phyloP scores from a whole-genome alignment of 2,113 vertebrate species.

The Enhydra lutris region DNA sequence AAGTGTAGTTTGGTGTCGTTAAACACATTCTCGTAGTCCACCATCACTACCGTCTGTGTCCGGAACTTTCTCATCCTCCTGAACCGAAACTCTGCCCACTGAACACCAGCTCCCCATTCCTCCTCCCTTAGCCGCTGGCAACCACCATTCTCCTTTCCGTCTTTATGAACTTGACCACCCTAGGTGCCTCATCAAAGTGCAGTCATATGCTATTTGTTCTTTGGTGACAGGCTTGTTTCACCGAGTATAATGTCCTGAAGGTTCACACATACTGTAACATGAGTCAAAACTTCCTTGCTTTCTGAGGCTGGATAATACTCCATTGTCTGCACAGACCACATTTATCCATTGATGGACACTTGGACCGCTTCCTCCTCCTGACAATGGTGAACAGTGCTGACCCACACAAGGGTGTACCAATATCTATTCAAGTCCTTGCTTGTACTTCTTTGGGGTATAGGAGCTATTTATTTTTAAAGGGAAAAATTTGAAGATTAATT shows the following conservation, averaged over 20 bases:
- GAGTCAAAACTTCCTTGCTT: neutral
- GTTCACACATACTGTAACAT: neutral
- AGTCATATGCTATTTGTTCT: neutral
- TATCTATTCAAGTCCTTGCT: neutral
- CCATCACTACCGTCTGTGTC: neutral
- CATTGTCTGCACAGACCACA: rapidly evolving
- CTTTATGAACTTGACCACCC: neutral
- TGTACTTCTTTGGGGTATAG: neutral
- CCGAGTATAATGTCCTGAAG: neutral
- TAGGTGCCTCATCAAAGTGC: neutral
- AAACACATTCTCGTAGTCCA: no score
- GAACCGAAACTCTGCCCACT: neutral
- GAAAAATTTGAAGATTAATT: neutral
- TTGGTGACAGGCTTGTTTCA: neutral
- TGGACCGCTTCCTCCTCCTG: neutral
- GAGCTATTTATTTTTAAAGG: slow-evolving; percentile 10
- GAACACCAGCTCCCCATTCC: neutral
- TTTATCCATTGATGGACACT: rapidly evolving
- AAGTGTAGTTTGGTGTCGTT: neutral
- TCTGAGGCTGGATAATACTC: neutral
- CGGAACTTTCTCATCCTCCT: neutral
- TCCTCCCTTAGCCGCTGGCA: no score
- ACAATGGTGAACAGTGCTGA: neutral
- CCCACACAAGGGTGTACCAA: neutral
- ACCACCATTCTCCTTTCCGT: neutral